Evolutionary conservation across 2,113 vertebrate genomes (phyloP).

Genomic region (Holacanthus passer): DNA sequence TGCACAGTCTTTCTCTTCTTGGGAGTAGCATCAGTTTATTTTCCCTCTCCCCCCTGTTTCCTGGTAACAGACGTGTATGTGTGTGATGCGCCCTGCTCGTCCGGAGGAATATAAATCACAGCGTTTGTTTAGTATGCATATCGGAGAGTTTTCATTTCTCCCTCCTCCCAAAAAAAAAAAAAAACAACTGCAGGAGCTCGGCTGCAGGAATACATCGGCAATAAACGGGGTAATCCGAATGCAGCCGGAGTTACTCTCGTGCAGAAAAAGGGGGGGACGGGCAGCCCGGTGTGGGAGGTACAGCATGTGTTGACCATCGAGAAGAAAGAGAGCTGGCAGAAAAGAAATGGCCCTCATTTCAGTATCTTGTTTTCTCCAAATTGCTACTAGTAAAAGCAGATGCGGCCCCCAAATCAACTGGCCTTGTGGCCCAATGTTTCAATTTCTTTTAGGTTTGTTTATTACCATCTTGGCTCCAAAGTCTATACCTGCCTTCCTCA

Average conservation of each 20-base stretch:
- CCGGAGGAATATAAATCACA: conserved; percentile 69
- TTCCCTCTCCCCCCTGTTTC: conserved; percentile 46
- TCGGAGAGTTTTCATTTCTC: conserved; percentile 40
- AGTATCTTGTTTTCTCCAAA: conserved; percentile 73
- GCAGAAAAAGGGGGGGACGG: conserved; percentile 19
- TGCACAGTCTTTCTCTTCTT: conserved; percentile 42
- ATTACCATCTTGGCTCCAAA: conserved; percentile 23
- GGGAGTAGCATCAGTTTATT: conserved; percentile 46
- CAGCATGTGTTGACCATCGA: conserved; percentile 41
- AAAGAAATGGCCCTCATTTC: conserved; percentile 71
- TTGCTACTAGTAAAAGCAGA: conserved; percentile 72
- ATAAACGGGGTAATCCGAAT: conserved; percentile 14
- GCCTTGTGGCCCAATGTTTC: conserved; percentile 55
- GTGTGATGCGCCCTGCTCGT: conserved; percentile 30
- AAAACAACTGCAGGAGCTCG: conserved; percentile 21
- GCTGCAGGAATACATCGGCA: conserved; percentile 18
- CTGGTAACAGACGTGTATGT: conserved; percentile 52
- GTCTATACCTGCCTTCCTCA: neutral
- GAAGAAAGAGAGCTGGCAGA: conserved; percentile 18
- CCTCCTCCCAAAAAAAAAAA: conserved; percentile 1
- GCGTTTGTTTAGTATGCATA: conserved; percentile 62
- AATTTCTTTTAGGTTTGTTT: conserved; percentile 55
- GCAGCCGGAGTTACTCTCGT: conserved; percentile 9
- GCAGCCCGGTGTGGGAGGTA: conserved; percentile 22
- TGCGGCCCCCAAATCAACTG: conserved; percentile 58